Conservation (phyloP, 2,888 invertebrate species). For the Philereme transversata region DNA sequence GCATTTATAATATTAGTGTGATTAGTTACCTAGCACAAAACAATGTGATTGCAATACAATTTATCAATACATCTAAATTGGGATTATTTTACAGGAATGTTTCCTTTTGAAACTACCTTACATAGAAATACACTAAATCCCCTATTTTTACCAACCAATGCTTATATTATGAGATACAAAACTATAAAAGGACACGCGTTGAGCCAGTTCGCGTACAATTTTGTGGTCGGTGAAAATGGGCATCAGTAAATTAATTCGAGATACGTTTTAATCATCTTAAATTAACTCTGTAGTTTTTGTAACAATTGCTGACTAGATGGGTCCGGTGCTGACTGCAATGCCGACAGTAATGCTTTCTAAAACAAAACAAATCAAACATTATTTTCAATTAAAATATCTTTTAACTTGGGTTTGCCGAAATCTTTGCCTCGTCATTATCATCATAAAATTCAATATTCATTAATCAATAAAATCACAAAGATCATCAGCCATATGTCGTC, state of each 20-base stretch:
- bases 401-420: too few species aligned
- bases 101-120: background rate
- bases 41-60: background rate
- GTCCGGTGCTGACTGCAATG: conserved; percentile 54
- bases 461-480: too few species aligned
- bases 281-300: conserved; percentile 47
- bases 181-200: background rate
- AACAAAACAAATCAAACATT: conserved; percentile 44
- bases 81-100: conserved; percentile 9
- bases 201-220: background rate
- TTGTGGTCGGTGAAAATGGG: background rate
- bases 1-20: too few species aligned
- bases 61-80: background rate
- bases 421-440: too few species aligned
- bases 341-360: conserved; percentile 63
- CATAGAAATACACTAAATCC: background rate
- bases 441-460: too few species aligned
- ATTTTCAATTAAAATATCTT: too few species aligned
- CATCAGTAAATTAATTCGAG: background rate
- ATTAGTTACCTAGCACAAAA: background rate
- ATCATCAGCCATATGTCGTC: too few species aligned
- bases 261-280: background rate
- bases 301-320: conserved; percentile 52
- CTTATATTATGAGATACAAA: background rate
- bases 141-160: background rate